Conservation (phyloP, 2,888 invertebrate genomes). For the Drosophila diplacantha region DNA sequence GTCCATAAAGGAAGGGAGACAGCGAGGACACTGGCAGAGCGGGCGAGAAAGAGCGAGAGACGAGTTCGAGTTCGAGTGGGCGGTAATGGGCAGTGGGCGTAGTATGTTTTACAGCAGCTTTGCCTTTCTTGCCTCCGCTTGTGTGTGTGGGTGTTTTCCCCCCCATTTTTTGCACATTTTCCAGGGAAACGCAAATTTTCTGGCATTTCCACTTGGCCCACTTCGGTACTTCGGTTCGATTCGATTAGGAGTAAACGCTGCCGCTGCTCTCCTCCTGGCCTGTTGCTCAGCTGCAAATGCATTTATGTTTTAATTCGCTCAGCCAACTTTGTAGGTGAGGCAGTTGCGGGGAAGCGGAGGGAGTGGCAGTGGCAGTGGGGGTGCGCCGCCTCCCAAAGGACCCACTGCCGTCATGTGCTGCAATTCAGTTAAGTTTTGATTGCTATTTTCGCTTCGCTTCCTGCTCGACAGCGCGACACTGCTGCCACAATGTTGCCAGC, state of each 20-base stretch:
- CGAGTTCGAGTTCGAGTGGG: conserved; percentile 11
- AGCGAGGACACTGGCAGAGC: not conserved
- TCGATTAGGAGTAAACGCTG: conserved; percentile 30
- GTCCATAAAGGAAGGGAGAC: conserved; percentile 24
- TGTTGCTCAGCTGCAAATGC: conserved; percentile 50
- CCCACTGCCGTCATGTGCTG: conserved; percentile 50
- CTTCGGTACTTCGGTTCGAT: conserved; percentile 31
- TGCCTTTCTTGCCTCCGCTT: conserved; percentile 8
- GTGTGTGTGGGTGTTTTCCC: not conserved
- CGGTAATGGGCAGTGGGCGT: conserved; percentile 34
- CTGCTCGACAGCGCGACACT: conserved; percentile 40
- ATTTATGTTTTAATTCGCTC: conserved; percentile 68
- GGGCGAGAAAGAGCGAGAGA: not conserved
- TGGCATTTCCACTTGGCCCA: conserved; percentile 35
- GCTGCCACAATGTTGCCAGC: conserved; percentile 60
- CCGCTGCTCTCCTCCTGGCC: conserved; percentile 4
- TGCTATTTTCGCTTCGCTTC: conserved; percentile 72
- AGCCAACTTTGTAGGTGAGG: conserved; percentile 37
- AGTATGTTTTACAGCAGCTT: conserved; percentile 21
- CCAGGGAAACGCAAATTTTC: conserved; percentile 33
- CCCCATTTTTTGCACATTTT: conserved; percentile 14
- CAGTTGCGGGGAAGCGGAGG: too few relatives aligned
- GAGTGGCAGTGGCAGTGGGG: not conserved
- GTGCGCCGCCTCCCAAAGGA: not conserved
- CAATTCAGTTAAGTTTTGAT: conserved; percentile 73